These are phyloP conservation scores for Muntiacus reevesi DNA, from an alignment of 2,113 vertebrate genomes.

Conservation along the genomic window DNA sequence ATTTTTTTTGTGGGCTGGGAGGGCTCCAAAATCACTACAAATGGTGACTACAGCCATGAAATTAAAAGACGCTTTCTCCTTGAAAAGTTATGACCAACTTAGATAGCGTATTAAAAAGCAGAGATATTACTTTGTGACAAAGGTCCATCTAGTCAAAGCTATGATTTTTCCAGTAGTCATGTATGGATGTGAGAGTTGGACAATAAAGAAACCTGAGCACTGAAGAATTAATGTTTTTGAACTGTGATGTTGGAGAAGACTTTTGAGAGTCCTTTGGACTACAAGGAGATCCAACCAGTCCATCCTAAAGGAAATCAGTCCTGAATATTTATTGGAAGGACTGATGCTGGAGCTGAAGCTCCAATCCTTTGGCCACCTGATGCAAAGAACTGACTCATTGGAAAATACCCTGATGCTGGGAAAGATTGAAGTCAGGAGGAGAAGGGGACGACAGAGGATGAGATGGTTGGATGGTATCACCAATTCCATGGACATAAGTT, in stretches of 20 bases:
- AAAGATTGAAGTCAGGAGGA: background rate
- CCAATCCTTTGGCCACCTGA: background rate
- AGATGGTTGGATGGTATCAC: background rate
- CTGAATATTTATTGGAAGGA: background rate
- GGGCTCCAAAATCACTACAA: background rate
- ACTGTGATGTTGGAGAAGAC: background rate
- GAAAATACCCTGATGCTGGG: background rate
- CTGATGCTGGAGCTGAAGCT: background rate
- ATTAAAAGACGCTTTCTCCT: background rate
- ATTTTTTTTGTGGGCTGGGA: accelerated
- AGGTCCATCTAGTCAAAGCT: background rate
- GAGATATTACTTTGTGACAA: background rate
- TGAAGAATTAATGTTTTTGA: background rate
- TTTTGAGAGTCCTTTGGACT: background rate
- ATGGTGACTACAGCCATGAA: background rate
- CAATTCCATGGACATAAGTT: background rate
- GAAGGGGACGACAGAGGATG: background rate
- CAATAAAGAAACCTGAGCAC: background rate
- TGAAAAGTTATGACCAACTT: background rate
- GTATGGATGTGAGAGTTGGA: background rate
- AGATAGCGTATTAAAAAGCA: background rate
- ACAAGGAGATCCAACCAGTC: background rate
- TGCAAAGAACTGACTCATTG: background rate
- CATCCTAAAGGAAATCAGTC: background rate
- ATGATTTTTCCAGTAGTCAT: background rate